Evolutionary conservation across 2,797 vertebrate genomes (phyloP).

Genomic region (Diplodus sargus): DNA sequence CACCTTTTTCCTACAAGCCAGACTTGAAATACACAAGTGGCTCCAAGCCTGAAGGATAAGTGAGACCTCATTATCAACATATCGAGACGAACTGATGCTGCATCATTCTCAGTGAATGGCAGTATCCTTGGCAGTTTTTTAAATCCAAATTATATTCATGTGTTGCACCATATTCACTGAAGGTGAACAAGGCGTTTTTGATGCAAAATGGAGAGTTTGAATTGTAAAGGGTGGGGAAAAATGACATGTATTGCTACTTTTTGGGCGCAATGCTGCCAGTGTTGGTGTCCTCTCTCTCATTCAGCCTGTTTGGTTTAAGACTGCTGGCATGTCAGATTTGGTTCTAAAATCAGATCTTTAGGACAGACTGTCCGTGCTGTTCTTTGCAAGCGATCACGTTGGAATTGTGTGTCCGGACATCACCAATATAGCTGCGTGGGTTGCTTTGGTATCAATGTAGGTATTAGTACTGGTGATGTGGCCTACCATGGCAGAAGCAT

Average conservation of each 20-base stretch:
- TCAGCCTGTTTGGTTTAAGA: no score
- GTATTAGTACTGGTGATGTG: no score
- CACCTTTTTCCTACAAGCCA: neutral
- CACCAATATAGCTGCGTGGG: no score
- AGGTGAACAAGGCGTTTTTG: neutral
- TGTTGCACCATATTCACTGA: neutral
- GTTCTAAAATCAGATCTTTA: neutral
- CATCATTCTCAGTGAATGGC: neutral
- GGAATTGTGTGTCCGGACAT: no score
- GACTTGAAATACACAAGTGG: neutral
- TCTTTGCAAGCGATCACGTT: neutral
- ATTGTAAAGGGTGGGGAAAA: neutral
- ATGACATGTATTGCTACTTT: neutral
- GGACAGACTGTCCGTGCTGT: neutral
- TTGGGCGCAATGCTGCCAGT: neutral
- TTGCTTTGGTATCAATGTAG: no score
- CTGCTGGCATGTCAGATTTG: neutral
- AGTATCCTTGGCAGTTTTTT: neutral
- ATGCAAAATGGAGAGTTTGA: neutral
- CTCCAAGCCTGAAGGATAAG: neutral
- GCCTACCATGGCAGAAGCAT: no score
- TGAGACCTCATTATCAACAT: conserved; percentile 6
- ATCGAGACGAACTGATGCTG: conserved; percentile 5
- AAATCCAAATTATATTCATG: neutral
- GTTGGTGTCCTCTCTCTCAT: no score